phyloP scores from a whole-genome alignment of 2,113 vertebrate genomes.

The Cyphomyrus plagiostoma region DNA sequence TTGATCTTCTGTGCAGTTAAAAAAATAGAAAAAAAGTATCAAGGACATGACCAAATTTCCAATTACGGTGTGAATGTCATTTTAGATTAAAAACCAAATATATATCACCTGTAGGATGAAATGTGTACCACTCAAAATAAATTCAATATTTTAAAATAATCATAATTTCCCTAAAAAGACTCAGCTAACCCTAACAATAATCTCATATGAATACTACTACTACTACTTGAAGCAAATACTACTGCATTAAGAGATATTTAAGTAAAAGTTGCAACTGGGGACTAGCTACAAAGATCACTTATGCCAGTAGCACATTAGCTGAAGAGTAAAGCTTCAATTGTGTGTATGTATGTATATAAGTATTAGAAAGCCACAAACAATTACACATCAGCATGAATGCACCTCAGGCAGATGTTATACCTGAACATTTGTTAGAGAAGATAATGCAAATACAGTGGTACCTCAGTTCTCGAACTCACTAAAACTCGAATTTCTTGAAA shows the following conservation, averaged over 20 bases:
- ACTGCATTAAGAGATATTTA: conserved; percentile 57
- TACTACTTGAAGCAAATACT: conserved; percentile 49
- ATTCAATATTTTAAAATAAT: background rate
- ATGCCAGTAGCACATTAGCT: background rate
- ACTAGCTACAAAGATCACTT: conserved; percentile 31
- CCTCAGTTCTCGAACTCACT: no score
- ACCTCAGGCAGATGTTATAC: background rate
- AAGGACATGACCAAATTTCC: background rate
- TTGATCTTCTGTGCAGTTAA: background rate
- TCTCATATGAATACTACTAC: conserved; percentile 53
- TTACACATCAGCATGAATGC: background rate
- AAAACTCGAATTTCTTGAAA: no score
- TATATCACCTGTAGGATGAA: background rate
- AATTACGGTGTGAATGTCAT: background rate
- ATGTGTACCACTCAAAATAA: background rate
- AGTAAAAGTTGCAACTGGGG: conserved; percentile 32
- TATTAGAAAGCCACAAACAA: background rate
- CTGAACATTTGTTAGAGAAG: background rate
- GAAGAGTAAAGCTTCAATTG: background rate
- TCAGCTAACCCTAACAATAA: conserved; percentile 55
- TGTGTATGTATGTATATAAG: background rate
- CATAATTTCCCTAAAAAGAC: conserved; percentile 38
- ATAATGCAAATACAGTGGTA: background rate
- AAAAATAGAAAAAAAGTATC: background rate
- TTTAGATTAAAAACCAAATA: background rate